Evolutionary conservation across 2,797 vertebrate genomes (phyloP), one percentile per base, ranked within the genome.

Genomic region (Rhinogobio ventralis): DNA sequence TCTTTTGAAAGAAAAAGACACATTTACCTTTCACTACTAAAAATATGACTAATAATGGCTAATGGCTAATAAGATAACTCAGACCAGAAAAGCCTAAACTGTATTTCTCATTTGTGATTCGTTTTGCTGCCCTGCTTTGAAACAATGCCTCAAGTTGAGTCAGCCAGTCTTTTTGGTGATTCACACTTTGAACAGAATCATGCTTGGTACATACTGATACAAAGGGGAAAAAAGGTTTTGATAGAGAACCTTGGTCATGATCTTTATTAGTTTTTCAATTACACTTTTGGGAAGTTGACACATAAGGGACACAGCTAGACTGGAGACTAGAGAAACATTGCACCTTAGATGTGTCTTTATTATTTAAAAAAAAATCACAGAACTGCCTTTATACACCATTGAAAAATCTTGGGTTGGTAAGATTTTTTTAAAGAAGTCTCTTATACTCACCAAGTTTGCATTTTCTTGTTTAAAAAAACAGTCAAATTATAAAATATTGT

Each of bases 111-210:
- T 30, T 39, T 25, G 3, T 62, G 20, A 64, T 60, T 33, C 0
- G 0, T 73, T 33, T 73, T 49, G 55, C 55, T 46, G 3, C 49
- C 28, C 55, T 64, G 28, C 14, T 62, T 15, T 19, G 69, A 62
- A 62, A n/a, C 42, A 82, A 6, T 49, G 42, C 28, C 23, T 51
- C 2, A 1, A 33, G 25, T 20, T 81, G 42, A 13, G 11, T n/a
- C 45, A 71, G 67, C 25, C 49, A 69, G 5, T 53, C 49, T 49
- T 39, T 42, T 51, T 60, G 5, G 28, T 74, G 42, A 82, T 46
- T 73, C 57, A 74, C 69, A 45, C n/a, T 42, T 55, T 57, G 51
- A 23, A 28, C 36, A 46, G n/a, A 73, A 46, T 73, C 53, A 73
- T 23, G 17, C 57, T 57, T 64, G 69, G 6, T 45, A 49, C 15